Evolutionary conservation across 2,797 vertebrate genomes (phyloP), one percentile per base, ranked within the genome.

Genomic region (Tenualosa thibaudeaui): DNA sequence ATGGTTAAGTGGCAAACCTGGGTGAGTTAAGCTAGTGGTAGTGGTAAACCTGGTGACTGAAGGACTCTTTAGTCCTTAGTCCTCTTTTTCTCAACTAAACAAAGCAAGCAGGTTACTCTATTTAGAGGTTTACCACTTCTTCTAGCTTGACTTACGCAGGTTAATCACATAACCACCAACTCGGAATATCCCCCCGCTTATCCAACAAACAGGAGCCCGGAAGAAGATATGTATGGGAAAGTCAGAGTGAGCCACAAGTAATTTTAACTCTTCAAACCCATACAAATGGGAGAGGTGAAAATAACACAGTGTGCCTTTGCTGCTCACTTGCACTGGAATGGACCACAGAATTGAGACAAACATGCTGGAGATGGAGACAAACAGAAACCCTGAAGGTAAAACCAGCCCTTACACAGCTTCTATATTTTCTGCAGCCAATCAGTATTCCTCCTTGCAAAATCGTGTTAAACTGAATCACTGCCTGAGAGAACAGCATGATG

Each of bases 381-480:
- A 17, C 1, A 51, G 7, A 75, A 75, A 43, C 0, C 37, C 71
- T 40, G 46, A 40, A 19, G 71, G 40, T 22, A 78, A 40, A 37
- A 19, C 31, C 31, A 75, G 31, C 40, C 68, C 68, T 8, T 10
- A 58, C 62, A 37, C 9, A 65, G 46, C 26, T 9, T n/a, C 81
- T 51, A 50, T 37, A 75, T 75, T 75, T 40, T 43, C 31, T 75
- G 68, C 31, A 75, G 68, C 68, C 13, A 17, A 75, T 71, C 65
- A 37, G 65, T 75, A 75, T 75, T 75, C 15, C 71, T 46, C 37
- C 1, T 78, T 46, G 19, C 40, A n/a, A 78, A 78, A 78, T 78
- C 71, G n/a, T 17, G 37, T 78, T 78, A 78, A 78, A 78, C 71
- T 78, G 71, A 78, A 37, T 78, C 15, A 46, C 37, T 43, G 71